Conservation (phyloP, 37 sponge, comb jelly and placozoan species). For the Geodia barretti region DNA sequence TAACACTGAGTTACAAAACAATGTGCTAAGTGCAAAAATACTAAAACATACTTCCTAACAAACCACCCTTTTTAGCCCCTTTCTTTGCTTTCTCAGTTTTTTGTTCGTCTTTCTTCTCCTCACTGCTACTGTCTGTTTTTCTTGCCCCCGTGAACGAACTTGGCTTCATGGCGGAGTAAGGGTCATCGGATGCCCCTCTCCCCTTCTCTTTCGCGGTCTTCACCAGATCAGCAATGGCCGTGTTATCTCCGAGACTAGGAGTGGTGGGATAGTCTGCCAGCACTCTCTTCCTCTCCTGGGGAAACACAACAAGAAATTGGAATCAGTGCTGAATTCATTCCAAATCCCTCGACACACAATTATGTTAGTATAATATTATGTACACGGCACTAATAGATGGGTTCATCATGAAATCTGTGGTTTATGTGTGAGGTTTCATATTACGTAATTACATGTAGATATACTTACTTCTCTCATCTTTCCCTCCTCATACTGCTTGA, state of each 20-base stretch:
- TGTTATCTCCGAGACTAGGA: constrained; percentile 19
- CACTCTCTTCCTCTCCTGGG: constrained; percentile 33
- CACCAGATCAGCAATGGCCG: constrained; percentile 20
- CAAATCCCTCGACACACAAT: background rate
- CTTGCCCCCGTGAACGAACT: too few relatives aligned
- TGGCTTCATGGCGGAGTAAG: too few relatives aligned
- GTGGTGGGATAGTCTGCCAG: constrained; percentile 18
- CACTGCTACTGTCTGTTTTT: too few relatives aligned
- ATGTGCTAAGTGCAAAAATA: too few relatives aligned
- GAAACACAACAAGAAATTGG: background rate
- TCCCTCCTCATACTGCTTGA: constrained; percentile 44
- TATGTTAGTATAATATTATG: background rate
- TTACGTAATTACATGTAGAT: background rate
- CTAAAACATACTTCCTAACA: too few relatives aligned
- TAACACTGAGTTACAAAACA: too few relatives aligned
- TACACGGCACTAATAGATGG: background rate
- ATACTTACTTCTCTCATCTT: constrained; percentile 32
- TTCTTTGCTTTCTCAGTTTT: too few relatives aligned
- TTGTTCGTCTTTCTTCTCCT: too few relatives aligned
- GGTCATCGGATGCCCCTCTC: background rate
- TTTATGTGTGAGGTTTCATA: too few relatives aligned
- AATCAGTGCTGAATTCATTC: background rate
- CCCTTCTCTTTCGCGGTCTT: constrained; percentile 29
- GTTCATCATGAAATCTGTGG: too few relatives aligned
- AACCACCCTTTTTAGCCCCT: too few relatives aligned